Evolutionary conservation across 2,888 invertebrate species (phyloP).

Genomic region (Caradrina kadenii): DNA sequence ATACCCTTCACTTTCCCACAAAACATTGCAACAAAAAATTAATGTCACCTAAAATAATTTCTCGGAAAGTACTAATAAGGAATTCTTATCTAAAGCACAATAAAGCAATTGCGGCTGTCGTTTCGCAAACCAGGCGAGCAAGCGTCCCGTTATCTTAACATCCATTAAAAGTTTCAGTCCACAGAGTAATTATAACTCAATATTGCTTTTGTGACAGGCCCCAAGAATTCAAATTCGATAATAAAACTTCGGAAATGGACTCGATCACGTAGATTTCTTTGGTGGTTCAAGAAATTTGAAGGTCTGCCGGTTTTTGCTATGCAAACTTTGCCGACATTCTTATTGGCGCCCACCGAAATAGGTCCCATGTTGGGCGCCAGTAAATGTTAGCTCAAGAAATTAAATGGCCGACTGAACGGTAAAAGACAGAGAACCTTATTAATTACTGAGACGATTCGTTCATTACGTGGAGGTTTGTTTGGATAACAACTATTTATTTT

Average conservation of each 20-base stretch:
- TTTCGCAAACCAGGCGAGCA: constrained; percentile 58
- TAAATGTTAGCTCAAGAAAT: constrained; percentile 19
- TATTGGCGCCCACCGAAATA: constrained; percentile 31
- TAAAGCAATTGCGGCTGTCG: constrained; percentile 60
- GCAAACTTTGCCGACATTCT: constrained; percentile 9
- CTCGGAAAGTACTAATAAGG: constrained; percentile 25
- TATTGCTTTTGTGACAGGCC: constrained; percentile 73
- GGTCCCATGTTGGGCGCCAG: constrained; percentile 44
- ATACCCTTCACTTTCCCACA: neutral
- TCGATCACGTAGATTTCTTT: constrained; percentile 60
- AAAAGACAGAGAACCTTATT: constrained; percentile 10
- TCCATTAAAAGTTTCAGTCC: constrained; percentile 83
- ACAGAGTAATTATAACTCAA: constrained; percentile 82
- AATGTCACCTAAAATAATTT: constrained; percentile 12
- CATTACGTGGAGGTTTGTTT: constrained; percentile 13
- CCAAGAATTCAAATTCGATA: constrained; percentile 63
- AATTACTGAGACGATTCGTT: neutral
- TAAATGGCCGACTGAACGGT: constrained; percentile 1
- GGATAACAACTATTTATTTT: constrained; percentile 23
- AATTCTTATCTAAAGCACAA: constrained; percentile 53
- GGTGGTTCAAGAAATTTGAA: constrained; percentile 39
- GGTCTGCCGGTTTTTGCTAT: constrained; percentile 6
- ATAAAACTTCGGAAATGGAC: constrained; percentile 62
- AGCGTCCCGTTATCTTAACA: constrained; percentile 75
- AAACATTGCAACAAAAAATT: constrained; percentile 1